Conservation (phyloP, 2,888 invertebrate species). For the Drosophila austrosaltans region DNA sequence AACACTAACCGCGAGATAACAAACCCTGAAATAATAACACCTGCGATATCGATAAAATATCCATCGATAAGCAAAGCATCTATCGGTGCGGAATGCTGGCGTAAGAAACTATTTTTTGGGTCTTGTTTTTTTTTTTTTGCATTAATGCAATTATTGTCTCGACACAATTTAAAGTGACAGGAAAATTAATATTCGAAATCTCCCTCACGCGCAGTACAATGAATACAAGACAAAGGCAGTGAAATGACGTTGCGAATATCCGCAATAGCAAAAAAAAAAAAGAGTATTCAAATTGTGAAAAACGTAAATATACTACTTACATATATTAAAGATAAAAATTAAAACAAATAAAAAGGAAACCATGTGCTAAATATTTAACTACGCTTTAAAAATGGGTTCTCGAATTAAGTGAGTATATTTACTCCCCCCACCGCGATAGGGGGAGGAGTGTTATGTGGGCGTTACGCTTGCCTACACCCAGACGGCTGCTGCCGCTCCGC, state of each 20-base stretch:
- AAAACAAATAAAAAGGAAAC: constrained; percentile 42
- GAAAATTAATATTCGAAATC: constrained; percentile 53
- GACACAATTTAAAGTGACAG: constrained; percentile 45
- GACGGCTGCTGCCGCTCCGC: constrained; percentile 1
- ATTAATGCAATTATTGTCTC: constrained; percentile 26
- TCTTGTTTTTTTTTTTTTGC: constrained; percentile 43
- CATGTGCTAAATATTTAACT: constrained; percentile 63
- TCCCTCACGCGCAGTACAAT: constrained; percentile 35
- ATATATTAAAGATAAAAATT: constrained; percentile 35
- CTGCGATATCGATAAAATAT: too few relatives aligned
- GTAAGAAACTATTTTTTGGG: constrained; percentile 6
- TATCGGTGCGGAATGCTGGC: constrained; percentile 3
- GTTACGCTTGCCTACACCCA: constrained; percentile 69
- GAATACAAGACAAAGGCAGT: constrained; percentile 39
- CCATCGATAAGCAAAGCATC: not conserved
- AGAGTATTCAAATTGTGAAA: constrained; percentile 42
- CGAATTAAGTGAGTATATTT: constrained; percentile 80
- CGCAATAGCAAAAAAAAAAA: constrained; percentile 49
- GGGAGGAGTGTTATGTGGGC: constrained; percentile 55
- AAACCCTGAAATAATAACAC: too few relatives aligned
- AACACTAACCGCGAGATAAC: too few relatives aligned
- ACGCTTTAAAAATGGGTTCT: constrained; percentile 73
- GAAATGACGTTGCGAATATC: constrained; percentile 71
- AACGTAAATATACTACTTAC: constrained; percentile 16
- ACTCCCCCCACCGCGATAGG: not conserved